Evolutionary conservation across 2,113 vertebrate genomes (phyloP).

Genomic region (Serilophus lunatus): DNA sequence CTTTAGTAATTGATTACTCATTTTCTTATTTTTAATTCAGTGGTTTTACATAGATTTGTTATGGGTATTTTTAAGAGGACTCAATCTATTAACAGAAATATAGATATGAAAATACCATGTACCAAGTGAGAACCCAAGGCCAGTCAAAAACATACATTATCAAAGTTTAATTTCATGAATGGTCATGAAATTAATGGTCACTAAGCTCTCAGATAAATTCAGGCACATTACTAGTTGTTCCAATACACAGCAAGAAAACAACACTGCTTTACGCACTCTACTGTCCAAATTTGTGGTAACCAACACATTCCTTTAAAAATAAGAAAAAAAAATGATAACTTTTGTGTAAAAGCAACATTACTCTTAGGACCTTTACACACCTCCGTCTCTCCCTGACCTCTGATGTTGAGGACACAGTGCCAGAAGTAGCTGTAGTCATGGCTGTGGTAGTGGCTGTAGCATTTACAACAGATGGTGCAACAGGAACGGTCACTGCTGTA

Average conservation of each 20-base stretch:
- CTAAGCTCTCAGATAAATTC: neutral
- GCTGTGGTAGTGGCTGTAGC: conserved; percentile 87
- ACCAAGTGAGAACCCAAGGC: neutral
- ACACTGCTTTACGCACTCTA: neutral
- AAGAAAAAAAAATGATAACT: neutral
- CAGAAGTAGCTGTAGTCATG: conserved; percentile 86
- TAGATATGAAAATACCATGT: neutral
- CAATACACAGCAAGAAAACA: neutral
- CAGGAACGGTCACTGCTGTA: conserved; percentile 91
- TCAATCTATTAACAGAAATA: neutral
- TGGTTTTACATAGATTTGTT: neutral
- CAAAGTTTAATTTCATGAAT: neutral
- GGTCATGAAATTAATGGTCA: neutral
- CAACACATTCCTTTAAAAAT: conserved; percentile 39
- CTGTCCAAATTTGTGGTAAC: neutral
- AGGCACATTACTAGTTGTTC: neutral
- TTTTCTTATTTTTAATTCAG: neutral
- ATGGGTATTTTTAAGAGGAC: neutral
- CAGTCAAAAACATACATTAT: neutral
- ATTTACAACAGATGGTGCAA: conserved; percentile 93
- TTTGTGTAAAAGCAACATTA: conserved; percentile 45
- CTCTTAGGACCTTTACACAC: conserved; percentile 79
- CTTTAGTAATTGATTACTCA: neutral
- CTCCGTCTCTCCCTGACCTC: conserved; percentile 96
- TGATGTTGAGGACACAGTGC: conserved; percentile 85